Evolutionary conservation across 1,140 invertebrate genomes (phyloP).

Genomic region (Drosophila repletoides): DNA sequence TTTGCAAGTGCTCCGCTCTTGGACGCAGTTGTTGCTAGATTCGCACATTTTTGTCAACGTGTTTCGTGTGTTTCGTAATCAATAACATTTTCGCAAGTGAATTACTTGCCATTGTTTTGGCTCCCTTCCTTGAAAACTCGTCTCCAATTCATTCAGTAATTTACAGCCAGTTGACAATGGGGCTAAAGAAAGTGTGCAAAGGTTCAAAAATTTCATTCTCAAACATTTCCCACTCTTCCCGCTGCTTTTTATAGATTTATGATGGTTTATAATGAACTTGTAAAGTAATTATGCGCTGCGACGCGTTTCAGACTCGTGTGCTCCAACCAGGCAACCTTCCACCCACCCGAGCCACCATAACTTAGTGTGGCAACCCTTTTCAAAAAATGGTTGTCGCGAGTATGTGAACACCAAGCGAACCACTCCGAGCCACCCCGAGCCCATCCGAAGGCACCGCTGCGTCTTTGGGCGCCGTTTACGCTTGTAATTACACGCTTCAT

Average conservation of each 20-base stretch:
- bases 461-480: constrained; percentile 65
- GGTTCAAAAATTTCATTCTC: constrained; percentile 64
- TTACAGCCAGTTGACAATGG: constrained; percentile 11
- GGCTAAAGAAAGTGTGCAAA: constrained; percentile 58
- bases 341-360: constrained; percentile 29
- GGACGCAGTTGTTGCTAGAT: constrained; percentile 47
- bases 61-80: constrained; percentile 61
- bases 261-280: constrained; percentile 82
- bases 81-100: constrained; percentile 80
- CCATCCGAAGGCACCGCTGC: constrained; percentile 41
- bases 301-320: constrained; percentile 57
- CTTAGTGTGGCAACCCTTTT: constrained; percentile 72
- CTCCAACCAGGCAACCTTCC: constrained; percentile 6
- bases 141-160: constrained; percentile 17
- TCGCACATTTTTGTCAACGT: constrained; percentile 52
- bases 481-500: constrained; percentile 82
- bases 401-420: constrained; percentile 43
- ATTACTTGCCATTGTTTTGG: constrained; percentile 73
- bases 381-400: constrained; percentile 65
- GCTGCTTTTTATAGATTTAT: constrained; percentile 73
- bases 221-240: constrained; percentile 21
- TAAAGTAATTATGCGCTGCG: constrained; percentile 82
- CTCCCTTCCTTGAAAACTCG: no score
- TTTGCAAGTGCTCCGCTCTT: constrained; percentile 35
- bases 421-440: constrained; percentile 18